Percentiles rank a stretch among this genome's conserved stretches.
Conservation (phyloP, 2,113 vertebrate species). For the Astatoreochromis straeleni region DNA sequence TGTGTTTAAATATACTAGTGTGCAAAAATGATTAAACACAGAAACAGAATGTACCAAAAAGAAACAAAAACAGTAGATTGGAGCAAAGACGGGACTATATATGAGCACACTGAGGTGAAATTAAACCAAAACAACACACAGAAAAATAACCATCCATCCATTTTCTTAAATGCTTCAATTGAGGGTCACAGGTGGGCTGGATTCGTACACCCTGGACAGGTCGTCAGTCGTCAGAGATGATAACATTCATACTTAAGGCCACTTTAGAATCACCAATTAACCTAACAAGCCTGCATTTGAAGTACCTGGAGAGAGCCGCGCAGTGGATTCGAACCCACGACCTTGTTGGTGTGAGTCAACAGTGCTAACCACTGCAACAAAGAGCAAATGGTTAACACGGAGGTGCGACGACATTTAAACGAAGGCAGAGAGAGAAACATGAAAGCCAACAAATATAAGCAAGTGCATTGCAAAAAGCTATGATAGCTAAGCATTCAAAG, state of each 20-base stretch:
- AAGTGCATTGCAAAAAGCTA: not conserved
- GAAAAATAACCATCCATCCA: not conserved
- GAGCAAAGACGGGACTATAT: not conserved
- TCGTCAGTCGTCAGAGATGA: not conserved
- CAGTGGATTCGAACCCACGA: not conserved
- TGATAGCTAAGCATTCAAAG: not conserved
- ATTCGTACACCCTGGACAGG: accelerated
- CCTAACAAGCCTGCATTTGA: not conserved
- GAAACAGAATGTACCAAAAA: accelerated
- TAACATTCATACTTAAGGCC: not conserved
- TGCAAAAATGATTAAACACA: not conserved
- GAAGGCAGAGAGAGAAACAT: not conserved
- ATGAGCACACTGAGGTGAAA: not conserved
- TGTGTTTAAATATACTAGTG: not conserved
- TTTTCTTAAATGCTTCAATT: not conserved
- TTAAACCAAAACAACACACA: not conserved
- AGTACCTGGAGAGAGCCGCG: not conserved
- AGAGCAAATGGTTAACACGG: not conserved
- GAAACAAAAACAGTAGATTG: not conserved
- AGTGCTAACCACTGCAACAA: not conserved
- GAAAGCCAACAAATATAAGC: not conserved
- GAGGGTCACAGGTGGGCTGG: not conserved
- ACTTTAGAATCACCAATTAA: not conserved
- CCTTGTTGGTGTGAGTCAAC: not conserved
- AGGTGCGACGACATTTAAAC: not conserved